Evolutionary conservation across 2,113 vertebrate species (phyloP), one percentile per base, ranked within the genome.

Genomic region (Glaucomys volans): DNA sequence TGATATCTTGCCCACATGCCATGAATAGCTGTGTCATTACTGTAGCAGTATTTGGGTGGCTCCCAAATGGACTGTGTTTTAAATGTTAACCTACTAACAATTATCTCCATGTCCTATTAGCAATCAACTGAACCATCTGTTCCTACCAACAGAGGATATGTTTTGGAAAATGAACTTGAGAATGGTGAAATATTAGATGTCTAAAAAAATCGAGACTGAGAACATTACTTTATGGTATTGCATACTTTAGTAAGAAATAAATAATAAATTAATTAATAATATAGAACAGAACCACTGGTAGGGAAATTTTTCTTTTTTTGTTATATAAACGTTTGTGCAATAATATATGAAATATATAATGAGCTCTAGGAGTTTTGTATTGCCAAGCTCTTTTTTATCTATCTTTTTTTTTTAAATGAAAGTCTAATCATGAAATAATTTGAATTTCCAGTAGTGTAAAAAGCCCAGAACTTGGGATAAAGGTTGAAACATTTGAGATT

Each of bases 31-130:
- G 52, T 92, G 50, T 90, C 50, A 86, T 47, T 94, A 54, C 42
- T 26, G 12, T 52, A 47, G 24, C 64, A 50, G 64, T 50, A 95
- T 95, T 84, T 76, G 94, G 93, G 95, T 95, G 57, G 86, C 74
- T 94, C 82, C 94, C 93, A 97, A 86, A 72, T 93, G 96, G 75
- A 76, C 91, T 83, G 57, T 32, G 59, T 96, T 96, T 97, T 97
- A 97, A 98, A 96, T 95, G 96, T 95, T 97, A 97, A 95, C 93
- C 96, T 96, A 96, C 64, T 96, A 96, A 87, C 85, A 97, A 83
- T 96, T 92, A 97, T 90, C 89, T 76, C 74, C 26, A 1, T 96
- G 91, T 93, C 71, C 96, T 93, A 95, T 97, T 97, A 98, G 91
- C 82, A 96, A 96, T 96, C 90, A 95, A n/a, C 54, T 52, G n/a